phyloP scores from a whole-genome alignment of 2,888 invertebrate species.

The Oeneis ivallda region DNA sequence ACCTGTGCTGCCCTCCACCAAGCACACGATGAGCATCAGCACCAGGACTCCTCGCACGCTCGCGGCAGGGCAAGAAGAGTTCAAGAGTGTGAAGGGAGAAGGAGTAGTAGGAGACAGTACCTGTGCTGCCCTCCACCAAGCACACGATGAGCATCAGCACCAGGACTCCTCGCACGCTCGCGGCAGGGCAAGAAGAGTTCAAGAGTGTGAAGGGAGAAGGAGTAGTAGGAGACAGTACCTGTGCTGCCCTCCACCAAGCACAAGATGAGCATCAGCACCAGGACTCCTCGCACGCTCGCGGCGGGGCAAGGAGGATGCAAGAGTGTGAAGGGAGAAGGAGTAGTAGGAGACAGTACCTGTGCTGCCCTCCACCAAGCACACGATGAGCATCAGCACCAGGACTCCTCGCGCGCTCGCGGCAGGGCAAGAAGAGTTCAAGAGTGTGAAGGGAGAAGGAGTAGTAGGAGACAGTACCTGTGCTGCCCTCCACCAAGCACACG shows the following conservation, averaged over 20 bases:
- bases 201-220: too few species aligned
- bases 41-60: conserved; percentile 66
- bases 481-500: conserved; percentile 81
- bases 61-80: conserved; percentile 41
- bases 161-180: conserved; percentile 62
- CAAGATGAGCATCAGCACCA: conserved; percentile 78
- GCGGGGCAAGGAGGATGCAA: conserved; percentile 35
- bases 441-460: too few species aligned
- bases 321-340: too few species aligned
- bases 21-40: conserved; percentile 79
- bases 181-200: conserved; percentile 39
- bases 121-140: conserved; percentile 82
- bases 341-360: conserved; percentile 82
- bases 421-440: conserved; percentile 30
- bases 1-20: conserved; percentile 84
- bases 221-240: conserved; percentile 77
- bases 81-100: too few species aligned
- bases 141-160: conserved; percentile 79
- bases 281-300: conserved; percentile 60
- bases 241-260: conserved; percentile 82
- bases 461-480: conserved; percentile 84
- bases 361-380: conserved; percentile 82
- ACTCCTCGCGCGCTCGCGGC: conserved; percentile 60
- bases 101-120: conserved; percentile 66
- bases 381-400: conserved; percentile 76